Base-by-base conservation (phyloP, 2,888 invertebrate species). In the Acronicta leporina region DNA sequence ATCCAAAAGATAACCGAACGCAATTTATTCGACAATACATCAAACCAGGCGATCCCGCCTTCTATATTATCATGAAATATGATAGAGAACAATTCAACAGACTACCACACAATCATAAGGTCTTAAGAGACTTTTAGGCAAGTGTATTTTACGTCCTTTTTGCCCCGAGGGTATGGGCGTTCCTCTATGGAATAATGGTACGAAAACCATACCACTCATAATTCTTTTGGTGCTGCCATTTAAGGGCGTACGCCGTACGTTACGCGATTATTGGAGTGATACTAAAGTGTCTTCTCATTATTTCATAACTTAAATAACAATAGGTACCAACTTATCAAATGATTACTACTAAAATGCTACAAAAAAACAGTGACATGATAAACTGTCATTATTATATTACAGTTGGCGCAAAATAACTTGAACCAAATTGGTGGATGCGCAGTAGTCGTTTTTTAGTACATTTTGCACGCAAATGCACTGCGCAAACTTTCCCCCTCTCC, bases 21-120 rank as follows among this genome's bases (percentile, higher is more conserved):
- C 52, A 58, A 72, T 75, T 63, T 72, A 72, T 72, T 61, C 58
- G 44, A 48, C 48, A 50, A 72, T 68, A 63, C 60, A 72, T 72
- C 56, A 61, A 46, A 51, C 49, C 56, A 41, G n/a, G 1, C 42
- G 38, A 49, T 38, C 53, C 57, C 57, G 51, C 58, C 68, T 48
- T 33, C 48, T 55, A 43, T 58, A 63, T 72, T 61, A 60, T 46
- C 41, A 46, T 68, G 61, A 72, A 54, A 68, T 68, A 72, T 68
- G 33, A 44, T n/a, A 48, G 42, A 46, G 51, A 73, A 61, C 46
- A 49, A n/a, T 49, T 41, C 27, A 47, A 53, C 20, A 52, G 58
- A 58, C 41, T 27, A 42, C 25, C 8, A 15, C 40, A 46, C 10
- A 50, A 13, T 38, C 2, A n/a, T n/a, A n/a, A 38, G 38, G 38